Percentiles rank a stretch among this genome's conserved stretches.
These are phyloP conservation scores for Pogonocichla stellata DNA, from an alignment of 2,113 vertebrate species.

Conservation along the genomic window DNA sequence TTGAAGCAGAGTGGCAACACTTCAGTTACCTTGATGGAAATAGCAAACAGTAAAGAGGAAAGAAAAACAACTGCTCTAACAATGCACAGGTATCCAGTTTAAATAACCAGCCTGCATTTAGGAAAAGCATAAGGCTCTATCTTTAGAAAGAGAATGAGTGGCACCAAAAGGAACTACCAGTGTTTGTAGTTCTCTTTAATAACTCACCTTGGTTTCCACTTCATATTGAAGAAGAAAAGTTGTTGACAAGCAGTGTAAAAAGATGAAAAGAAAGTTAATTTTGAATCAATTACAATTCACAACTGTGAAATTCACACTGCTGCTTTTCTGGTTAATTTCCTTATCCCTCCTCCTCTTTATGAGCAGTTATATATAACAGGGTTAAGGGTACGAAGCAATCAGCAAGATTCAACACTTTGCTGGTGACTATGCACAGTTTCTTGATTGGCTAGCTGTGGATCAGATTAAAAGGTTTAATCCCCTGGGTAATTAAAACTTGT, in stretches of 20 bases:
- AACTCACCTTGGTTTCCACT: conserved; percentile 73
- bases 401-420: neutral
- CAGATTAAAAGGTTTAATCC: conserved; percentile 55
- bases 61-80: neutral
- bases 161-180: neutral
- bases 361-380: neutral
- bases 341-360: neutral
- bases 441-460: conserved; percentile 9
- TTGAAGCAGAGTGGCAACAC: neutral
- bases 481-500: conserved; percentile 46
- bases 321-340: neutral
- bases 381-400: neutral
- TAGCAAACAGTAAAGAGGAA: neutral
- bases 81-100: neutral
- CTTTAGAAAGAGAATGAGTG: neutral
- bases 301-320: neutral
- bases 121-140: neutral
- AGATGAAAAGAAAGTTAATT: conserved; percentile 51
- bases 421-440: neutral
- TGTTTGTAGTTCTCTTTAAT: neutral
- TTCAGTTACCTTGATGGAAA: neutral
- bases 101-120: neutral
- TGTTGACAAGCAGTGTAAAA: conserved; percentile 8
- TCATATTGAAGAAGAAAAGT: neutral
- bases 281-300: neutral